Evolutionary conservation across 2,888 invertebrate genomes (phyloP).

Genomic region (Spodoptera picta): DNA sequence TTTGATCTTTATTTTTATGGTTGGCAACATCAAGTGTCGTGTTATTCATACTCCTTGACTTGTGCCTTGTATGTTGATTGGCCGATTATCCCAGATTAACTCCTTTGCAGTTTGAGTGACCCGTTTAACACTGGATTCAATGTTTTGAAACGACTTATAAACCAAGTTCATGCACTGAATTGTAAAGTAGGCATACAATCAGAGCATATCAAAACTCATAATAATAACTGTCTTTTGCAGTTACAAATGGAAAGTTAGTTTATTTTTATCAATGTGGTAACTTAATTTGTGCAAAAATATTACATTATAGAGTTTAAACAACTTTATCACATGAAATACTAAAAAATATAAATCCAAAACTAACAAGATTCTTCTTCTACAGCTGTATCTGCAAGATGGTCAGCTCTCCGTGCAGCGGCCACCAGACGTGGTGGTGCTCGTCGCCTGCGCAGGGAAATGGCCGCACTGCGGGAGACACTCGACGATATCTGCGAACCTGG

Average conservation of each 20-base stretch:
- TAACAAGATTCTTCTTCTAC: constrained; percentile 38
- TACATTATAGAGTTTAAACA: too few species aligned
- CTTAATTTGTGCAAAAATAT: too few species aligned
- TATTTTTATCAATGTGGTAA: too few species aligned
- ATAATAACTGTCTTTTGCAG: too few species aligned
- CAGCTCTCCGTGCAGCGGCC: constrained; percentile 82
- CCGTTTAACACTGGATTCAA: constrained; percentile 5
- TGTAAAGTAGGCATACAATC: too few species aligned
- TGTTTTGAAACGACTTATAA: constrained; percentile 16
- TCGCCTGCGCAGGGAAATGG: constrained; percentile 89
- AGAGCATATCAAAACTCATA: too few species aligned
- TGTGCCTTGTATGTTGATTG: constrained; percentile 11
- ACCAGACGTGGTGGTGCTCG: constrained; percentile 83
- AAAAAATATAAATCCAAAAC: background rate
- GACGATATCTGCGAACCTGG: constrained; percentile 90
- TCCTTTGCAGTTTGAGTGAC: constrained; percentile 9
- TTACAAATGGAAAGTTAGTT: too few species aligned
- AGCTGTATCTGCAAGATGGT: constrained; percentile 86
- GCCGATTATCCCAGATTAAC: constrained; percentile 14
- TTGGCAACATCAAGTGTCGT: constrained; percentile 5
- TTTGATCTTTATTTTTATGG: constrained; percentile 45
- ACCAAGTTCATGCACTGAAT: background rate
- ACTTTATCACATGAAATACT: background rate
- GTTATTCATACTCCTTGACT: background rate
- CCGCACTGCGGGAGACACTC: constrained; percentile 88